Percentiles rank a stretch among this genome's conserved stretches.
These are phyloP conservation scores for Protomyctophum bolini DNA, from an alignment of 2,113 vertebrate genomes.

Conservation along the genomic window DNA sequence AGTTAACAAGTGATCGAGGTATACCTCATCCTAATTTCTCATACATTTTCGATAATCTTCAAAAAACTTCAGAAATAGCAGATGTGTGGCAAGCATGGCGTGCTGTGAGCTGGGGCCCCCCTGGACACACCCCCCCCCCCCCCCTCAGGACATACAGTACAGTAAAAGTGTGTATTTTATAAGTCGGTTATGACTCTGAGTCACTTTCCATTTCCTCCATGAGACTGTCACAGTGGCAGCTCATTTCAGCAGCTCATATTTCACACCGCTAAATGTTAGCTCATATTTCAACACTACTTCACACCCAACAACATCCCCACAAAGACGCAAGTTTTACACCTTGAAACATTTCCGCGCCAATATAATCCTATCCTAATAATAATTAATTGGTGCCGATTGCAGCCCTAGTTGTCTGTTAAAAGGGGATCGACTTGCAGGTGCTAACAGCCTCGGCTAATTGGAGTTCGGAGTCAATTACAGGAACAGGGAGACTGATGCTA, in stretches of 20 bases:
- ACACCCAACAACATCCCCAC: constrained; percentile 58
- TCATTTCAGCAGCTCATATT: constrained; percentile 47
- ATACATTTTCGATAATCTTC: too few species aligned
- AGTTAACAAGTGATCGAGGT: too few species aligned
- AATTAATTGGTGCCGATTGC: constrained; percentile 50
- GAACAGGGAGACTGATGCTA: constrained; percentile 49
- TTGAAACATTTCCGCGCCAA: constrained; percentile 47
- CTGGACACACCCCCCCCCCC: too few species aligned
- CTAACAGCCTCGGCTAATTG: constrained; percentile 70
- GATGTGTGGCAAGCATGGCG: too few species aligned
- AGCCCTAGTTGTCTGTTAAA: constrained; percentile 19
- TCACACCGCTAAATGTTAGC: constrained; percentile 60
- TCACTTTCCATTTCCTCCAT: too few species aligned
- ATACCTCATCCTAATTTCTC: too few species aligned
- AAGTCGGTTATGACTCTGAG: too few species aligned
- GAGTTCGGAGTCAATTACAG: constrained; percentile 62
- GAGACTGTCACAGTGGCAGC: too few species aligned
- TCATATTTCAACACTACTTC: constrained; percentile 58
- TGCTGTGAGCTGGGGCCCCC: too few species aligned
- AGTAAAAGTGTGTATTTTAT: too few species aligned
- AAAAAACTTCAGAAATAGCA: too few species aligned
- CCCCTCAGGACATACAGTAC: too few species aligned
- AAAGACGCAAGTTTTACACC: constrained; percentile 58
- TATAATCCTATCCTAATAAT: constrained; percentile 41
- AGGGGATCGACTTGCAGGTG: constrained; percentile 54